Percentiles rank a stretch among this genome's conserved stretches.
Conservation (phyloP, 2,113 vertebrate genomes). For the Anoplopoma fimbria region DNA sequence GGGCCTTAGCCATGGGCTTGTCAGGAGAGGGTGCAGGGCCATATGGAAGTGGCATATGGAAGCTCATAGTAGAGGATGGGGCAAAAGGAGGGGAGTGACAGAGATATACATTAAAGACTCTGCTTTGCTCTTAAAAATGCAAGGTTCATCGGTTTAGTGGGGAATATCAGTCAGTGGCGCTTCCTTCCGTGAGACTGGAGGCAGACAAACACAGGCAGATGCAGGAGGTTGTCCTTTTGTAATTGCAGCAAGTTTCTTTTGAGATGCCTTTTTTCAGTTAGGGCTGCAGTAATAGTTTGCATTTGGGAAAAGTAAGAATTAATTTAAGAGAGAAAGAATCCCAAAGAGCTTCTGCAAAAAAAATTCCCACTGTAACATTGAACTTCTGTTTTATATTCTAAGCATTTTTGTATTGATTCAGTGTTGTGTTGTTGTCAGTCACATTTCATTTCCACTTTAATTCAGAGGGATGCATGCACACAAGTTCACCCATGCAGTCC, state of each 20-base stretch:
- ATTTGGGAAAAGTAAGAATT: conserved; percentile 29
- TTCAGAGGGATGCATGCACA: conserved; percentile 48
- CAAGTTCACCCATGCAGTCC: conserved; percentile 33
- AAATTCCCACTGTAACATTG: neutral
- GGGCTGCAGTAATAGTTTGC: conserved; percentile 15
- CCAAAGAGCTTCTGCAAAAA: conserved; percentile 8
- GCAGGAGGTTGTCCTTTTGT: conserved; percentile 54
- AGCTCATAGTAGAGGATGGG: conserved; percentile 83
- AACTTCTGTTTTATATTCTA: conserved; percentile 33
- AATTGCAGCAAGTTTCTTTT: conserved; percentile 45
- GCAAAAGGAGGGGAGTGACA: conserved; percentile 83
- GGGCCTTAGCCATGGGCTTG: conserved; percentile 81
- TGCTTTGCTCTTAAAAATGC: conserved; percentile 84
- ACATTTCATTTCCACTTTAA: conserved; percentile 65
- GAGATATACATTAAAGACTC: conserved; percentile 85
- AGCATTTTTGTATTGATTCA: conserved; percentile 27
- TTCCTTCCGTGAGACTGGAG: conserved; percentile 71
- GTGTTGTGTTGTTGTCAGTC: conserved; percentile 54
- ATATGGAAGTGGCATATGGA: conserved; percentile 89
- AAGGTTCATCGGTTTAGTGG: conserved; percentile 85
- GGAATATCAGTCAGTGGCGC: conserved; percentile 74
- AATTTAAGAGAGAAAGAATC: conserved; percentile 7
- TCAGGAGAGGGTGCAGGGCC: conserved; percentile 86
- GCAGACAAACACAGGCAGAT: conserved; percentile 75
- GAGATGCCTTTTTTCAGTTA: conserved; percentile 13